A percentile compares a stretch with the other conserved stretches of the same genome.
Conservation (phyloP, 2,113 vertebrate genomes). For the Macquaria australasica region DNA sequence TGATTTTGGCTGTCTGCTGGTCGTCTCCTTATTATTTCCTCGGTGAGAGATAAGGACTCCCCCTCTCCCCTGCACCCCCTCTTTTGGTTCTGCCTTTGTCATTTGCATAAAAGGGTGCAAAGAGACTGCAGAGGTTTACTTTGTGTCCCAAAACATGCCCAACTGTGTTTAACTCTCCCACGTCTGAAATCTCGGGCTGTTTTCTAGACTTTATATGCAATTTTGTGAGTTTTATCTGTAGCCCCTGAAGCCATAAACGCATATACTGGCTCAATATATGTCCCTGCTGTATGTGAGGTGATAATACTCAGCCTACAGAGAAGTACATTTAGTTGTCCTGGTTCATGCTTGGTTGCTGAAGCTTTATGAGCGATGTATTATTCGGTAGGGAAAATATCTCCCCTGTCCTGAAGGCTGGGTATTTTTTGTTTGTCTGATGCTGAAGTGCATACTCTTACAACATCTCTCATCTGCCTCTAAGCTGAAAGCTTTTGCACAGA, state of each 20-base stretch:
- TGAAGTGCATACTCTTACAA: slow-evolving; percentile 4
- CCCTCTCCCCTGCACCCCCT: neutral
- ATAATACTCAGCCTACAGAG: neutral
- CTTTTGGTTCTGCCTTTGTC: slow-evolving; percentile 45
- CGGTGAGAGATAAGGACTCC: slow-evolving; percentile 5
- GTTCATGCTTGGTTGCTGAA: neutral
- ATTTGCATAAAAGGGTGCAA: slow-evolving; percentile 72
- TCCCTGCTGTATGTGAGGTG: neutral
- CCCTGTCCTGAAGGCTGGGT: slow-evolving; percentile 3
- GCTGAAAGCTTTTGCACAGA: slow-evolving; percentile 40
- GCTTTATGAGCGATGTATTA: neutral
- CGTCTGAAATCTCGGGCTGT: neutral
- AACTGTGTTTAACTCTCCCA: neutral
- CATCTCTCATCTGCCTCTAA: slow-evolving; percentile 31
- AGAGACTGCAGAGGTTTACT: slow-evolving; percentile 69
- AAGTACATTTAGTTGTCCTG: neutral
- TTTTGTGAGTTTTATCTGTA: neutral
- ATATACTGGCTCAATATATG: neutral
- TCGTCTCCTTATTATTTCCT: neutral
- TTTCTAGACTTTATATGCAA: neutral
- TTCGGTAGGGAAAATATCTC: neutral
- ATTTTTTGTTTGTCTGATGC: slow-evolving; percentile 32
- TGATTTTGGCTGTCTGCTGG: slow-evolving; percentile 23
- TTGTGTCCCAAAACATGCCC: slow-evolving; percentile 12
- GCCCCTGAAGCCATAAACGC: neutral